Conservation (phyloP, 2,113 vertebrate species). For the Gracilinanus agilis region DNA sequence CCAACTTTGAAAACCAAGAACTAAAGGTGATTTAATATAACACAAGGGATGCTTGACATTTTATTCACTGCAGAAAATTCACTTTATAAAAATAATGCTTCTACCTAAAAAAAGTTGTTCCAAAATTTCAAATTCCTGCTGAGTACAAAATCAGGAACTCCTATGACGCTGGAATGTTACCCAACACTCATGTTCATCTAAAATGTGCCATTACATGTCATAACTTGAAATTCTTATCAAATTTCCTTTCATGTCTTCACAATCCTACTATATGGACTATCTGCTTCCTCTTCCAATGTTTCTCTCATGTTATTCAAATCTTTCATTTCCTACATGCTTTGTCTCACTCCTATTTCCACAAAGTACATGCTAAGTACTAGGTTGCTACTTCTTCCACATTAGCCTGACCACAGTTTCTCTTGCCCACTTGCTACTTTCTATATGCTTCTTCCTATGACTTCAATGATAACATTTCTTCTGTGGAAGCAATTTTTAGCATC, state of each 20-base stretch:
- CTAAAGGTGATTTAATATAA: background rate
- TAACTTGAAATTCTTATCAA: background rate
- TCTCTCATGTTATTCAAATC: background rate
- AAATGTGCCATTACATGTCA: background rate
- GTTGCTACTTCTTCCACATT: background rate
- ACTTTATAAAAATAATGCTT: background rate
- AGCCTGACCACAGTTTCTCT: conserved; percentile 13
- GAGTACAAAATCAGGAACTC: background rate
- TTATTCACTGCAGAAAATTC: background rate
- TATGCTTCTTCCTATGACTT: background rate
- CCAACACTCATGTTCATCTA: background rate
- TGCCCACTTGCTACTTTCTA: background rate
- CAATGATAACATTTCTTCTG: background rate
- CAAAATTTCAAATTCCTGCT: background rate
- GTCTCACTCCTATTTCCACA: background rate
- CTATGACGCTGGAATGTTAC: background rate
- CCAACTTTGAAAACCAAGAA: background rate
- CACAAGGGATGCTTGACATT: background rate
- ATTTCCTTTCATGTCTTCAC: background rate
- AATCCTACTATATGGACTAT: background rate
- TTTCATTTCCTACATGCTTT: background rate
- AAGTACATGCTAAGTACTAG: background rate
- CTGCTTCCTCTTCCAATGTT: background rate
- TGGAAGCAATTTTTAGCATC: background rate
- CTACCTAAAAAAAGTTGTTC: background rate